A percentile compares a stretch with the other conserved stretches of the same genome.
Conservation (phyloP, 1,140 invertebrate genomes). For the Aphaenogaster floridana region DNA sequence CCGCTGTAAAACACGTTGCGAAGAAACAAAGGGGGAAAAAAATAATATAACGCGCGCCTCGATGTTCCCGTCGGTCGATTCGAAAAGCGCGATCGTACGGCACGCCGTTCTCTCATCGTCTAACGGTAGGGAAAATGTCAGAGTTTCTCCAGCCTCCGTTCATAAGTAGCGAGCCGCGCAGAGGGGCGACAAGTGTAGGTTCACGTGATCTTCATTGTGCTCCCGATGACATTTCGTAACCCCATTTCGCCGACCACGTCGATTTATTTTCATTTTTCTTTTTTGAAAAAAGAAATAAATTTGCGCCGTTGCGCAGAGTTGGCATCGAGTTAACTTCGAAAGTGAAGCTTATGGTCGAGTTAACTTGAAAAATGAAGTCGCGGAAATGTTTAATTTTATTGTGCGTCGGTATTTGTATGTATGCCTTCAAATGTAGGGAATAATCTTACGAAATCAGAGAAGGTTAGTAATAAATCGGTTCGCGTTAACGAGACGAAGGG, state of each 20-base stretch:
- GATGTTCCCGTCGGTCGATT: not conserved
- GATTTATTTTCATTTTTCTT: not conserved
- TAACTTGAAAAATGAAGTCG: not conserved
- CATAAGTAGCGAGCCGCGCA: constrained; percentile 43
- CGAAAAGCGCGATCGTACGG: constrained; percentile 9
- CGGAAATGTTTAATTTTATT: not conserved
- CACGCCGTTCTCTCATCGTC: constrained; percentile 20
- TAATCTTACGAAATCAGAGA: not conserved
- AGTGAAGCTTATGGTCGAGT: constrained; percentile 14
- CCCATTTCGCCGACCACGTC: not conserved
- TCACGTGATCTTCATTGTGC: constrained; percentile 51
- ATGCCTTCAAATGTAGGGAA: not conserved
- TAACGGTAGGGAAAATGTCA: constrained; percentile 50
- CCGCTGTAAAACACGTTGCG: constrained; percentile 8
- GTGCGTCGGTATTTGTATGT: not conserved
- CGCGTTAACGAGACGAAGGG: constrained; percentile 15
- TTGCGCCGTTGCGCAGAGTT: not conserved
- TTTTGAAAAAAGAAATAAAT: not conserved
- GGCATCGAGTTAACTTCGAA: constrained; percentile 5
- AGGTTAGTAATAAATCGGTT: constrained; percentile 7
- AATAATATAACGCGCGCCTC: not conserved
- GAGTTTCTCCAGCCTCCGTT: constrained; percentile 49
- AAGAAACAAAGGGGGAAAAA: not conserved
- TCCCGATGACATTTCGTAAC: constrained; percentile 51
- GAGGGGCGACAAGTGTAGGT: constrained; percentile 2